Conservation (phyloP, 2,888 invertebrate genomes). For the Dascillus cervinus region DNA sequence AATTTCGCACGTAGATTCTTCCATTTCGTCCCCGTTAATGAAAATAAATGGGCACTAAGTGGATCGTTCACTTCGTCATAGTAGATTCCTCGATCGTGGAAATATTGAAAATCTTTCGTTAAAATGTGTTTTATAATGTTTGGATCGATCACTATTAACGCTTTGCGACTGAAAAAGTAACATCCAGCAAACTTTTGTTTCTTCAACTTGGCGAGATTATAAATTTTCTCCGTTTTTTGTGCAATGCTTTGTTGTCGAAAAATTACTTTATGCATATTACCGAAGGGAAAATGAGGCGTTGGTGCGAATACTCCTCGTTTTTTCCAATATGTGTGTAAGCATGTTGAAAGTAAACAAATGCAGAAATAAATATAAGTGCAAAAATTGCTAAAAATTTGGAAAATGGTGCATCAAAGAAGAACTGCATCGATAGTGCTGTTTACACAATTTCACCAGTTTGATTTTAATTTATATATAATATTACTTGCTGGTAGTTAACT, state of each 20-base stretch:
- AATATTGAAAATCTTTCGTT: slow-evolving; percentile 34
- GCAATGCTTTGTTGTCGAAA: slow-evolving; percentile 52
- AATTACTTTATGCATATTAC: slow-evolving; percentile 51
- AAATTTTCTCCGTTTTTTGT: slow-evolving; percentile 52
- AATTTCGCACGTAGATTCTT: slow-evolving; percentile 51
- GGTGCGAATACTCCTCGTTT: slow-evolving; percentile 49
- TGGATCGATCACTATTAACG: slow-evolving; percentile 53
- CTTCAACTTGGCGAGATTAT: slow-evolving; percentile 43
- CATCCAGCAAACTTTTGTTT: slow-evolving; percentile 47
- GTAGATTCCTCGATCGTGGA: slow-evolving; percentile 48
- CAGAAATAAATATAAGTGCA: too few relatives aligned
- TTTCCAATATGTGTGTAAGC: slow-evolving; percentile 55
- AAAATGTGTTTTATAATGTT: slow-evolving; percentile 33
- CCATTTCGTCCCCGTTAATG: slow-evolving; percentile 50
- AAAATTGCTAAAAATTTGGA: too few relatives aligned
- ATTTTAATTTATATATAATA: too few relatives aligned
- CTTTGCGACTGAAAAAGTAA: slow-evolving; percentile 54
- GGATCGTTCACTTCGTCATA: slow-evolving; percentile 51
- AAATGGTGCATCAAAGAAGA: too few relatives aligned
- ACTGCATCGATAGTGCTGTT: too few relatives aligned
- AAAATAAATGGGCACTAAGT: slow-evolving; percentile 49
- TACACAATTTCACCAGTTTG: too few relatives aligned
- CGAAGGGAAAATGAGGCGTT: slow-evolving; percentile 55
- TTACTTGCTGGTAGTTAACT: too few relatives aligned
- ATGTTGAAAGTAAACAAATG: too few relatives aligned